Evolutionary conservation across 2,888 invertebrate species (phyloP), one percentile per base, ranked within the genome.

Genomic region (Podotricha telesiphe): DNA sequence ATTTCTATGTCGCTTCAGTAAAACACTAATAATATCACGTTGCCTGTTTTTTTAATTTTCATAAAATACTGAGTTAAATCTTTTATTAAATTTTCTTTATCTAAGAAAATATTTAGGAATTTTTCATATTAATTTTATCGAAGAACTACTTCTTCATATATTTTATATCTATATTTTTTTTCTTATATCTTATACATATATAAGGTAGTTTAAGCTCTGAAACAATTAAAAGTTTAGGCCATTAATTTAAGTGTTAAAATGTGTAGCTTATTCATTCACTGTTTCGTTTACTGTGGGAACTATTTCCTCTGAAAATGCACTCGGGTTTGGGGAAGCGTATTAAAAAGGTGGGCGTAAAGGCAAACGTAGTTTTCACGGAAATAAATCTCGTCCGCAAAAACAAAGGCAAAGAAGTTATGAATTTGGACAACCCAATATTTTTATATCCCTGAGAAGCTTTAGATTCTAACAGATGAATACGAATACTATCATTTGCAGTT

Each of bases 271-370:
- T 15, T 48, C 48, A 19, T 68, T 70, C 58, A 47, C 59, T 66
- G 64, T 63, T 67, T 64, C 68, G 70, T 73, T 66, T 64, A 63
- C 19, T 68, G 40, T 45, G 34, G 58, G 40, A 61, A 61, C 17
- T 65, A 69, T 69, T 69, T 40, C 28, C 53, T 65, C 53, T 61
- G 42, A 69, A 74, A 74, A 74, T 70, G 68, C 72, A 68, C 71
- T 69, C 68, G 61, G 62, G 70, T 71, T 75, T 71, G 59, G 61
- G 72, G 65, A 45, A 75, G 63, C 67, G 70, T 63, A 66, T 74
- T 73, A 71, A 75, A 74, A 75, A 74, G 71, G 65, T 69, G 68
- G 69, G 69, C 70, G 71, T 70, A 65, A 67, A 72, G 47, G 71
- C 71, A 62, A 63, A 73, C 66, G 61, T 67, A 48, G 55, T 72